Evolutionary conservation across 2,888 invertebrate genomes (phyloP).

Genomic region (Pandemis cinnamomeana): DNA sequence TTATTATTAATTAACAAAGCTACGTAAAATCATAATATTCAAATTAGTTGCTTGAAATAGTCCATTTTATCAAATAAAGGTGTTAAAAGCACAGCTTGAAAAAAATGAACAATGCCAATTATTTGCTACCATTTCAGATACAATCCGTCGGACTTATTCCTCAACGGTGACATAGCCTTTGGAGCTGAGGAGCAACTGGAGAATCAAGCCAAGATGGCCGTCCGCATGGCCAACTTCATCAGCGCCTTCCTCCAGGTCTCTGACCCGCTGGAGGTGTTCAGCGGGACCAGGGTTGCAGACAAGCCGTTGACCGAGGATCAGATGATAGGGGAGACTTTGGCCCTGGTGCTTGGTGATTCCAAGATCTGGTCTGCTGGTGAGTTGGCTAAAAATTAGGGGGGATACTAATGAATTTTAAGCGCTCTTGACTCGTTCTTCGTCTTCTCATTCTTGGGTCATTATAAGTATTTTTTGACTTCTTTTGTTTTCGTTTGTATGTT

Average conservation of each 20-base stretch:
- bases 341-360: constrained; percentile 95
- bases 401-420: too few species aligned
- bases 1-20: too few species aligned
- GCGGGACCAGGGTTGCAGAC: constrained; percentile 95
- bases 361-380: constrained; percentile 96
- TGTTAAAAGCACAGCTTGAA: too few species aligned
- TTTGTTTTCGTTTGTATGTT: too few species aligned
- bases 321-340: constrained; percentile 97
- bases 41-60: too few species aligned
- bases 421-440: too few species aligned
- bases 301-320: constrained; percentile 96
- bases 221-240: constrained; percentile 97
- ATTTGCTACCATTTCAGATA: constrained; percentile 77
- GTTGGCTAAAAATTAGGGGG: neutral
- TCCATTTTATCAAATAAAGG: too few species aligned
- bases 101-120: too few species aligned
- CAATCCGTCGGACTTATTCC: constrained; percentile 88
- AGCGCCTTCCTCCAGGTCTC: constrained; percentile 97
- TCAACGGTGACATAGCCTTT: constrained; percentile 94
- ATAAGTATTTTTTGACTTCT: too few species aligned
- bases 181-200: constrained; percentile 95
- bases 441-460: too few species aligned
- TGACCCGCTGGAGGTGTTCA: constrained; percentile 95
- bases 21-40: too few species aligned
- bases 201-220: constrained; percentile 98